phyloP scores from a whole-genome alignment of 2,888 invertebrate species.

The Argyresthia goedartella region DNA sequence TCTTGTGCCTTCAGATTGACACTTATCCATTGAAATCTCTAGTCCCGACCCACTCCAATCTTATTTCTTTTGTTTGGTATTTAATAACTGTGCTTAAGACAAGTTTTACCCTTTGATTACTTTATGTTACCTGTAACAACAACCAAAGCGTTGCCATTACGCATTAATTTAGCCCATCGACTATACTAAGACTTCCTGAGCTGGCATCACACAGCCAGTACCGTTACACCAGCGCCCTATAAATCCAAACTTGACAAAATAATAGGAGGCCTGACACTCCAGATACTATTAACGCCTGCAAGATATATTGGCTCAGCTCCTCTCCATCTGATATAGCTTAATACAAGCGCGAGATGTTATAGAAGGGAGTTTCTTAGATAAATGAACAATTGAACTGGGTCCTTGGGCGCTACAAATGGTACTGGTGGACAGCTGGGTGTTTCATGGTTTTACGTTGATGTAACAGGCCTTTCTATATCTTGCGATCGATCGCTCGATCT shows the following conservation, averaged over 20 bases:
- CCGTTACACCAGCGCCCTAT: constrained; percentile 59
- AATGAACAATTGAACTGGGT: not conserved
- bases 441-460: not conserved
- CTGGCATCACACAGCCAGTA: constrained; percentile 15
- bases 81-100: too few species aligned
- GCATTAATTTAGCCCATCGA: too few species aligned
- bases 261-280: constrained; percentile 61
- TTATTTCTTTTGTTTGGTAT: too few species aligned
- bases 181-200: too few species aligned
- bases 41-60: too few species aligned
- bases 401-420: not conserved
- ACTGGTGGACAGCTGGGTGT: not conserved
- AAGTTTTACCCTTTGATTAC: too few species aligned
- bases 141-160: too few species aligned
- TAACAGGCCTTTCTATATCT: too few species aligned
- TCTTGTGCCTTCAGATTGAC: too few species aligned
- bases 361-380: not conserved
- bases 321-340: constrained; percentile 67
- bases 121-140: too few species aligned
- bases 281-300: constrained; percentile 62
- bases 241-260: constrained; percentile 69
- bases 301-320: constrained; percentile 58
- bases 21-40: too few species aligned
- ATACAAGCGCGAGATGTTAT: constrained; percentile 28
- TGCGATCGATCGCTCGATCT: too few species aligned